Evolutionary conservation across 2,888 invertebrate genomes (phyloP), one percentile per base, ranked within the genome.

Genomic region (Euzophera pinguis): DNA sequence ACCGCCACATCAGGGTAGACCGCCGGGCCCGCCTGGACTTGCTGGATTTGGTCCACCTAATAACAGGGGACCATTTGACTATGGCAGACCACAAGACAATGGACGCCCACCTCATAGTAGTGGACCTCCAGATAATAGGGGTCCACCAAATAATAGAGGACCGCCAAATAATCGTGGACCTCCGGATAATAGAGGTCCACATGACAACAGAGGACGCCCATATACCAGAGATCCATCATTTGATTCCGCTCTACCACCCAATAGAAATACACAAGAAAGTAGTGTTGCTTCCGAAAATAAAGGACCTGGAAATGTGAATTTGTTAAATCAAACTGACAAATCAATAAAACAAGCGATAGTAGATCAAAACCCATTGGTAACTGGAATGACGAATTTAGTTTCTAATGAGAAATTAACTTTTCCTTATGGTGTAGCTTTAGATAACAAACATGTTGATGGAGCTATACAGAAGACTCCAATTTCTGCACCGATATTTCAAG

Each of bases 401-500:
- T 12, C 13, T 29, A 13, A 43, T 29, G 29, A 22, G n/a, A 22
- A 27, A 16, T 5, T 43, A 12, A 29, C 42, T 4, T 4, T 27
- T 43, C 27, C 32, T 34, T 10, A 6, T 5, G 45, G 16, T n/a
- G 6, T 45, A 5, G 45, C 32, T 16, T 14, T 45, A 32, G 14
- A 14, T 45, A 45, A 45, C 32, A 32, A 32, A 32, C 16, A 32
- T n/a, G 16, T 14, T n/a, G 16, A 45, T 45, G 32, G 29, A 5
- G 10, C 4, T 7, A 45, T 16, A 22, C 50, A n/a, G 32, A 59
- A 35, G 52, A 61, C 14, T 29, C n/a, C 43, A 29, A 10, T n/a
- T 29, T 58, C 59, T 32, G 61, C 61, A 34, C 59, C 58, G 0
- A 53, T 71, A 59, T 74, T 69, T 56, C 76, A 76, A 67, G 76